phyloP scores from a whole-genome alignment of 2,888 invertebrate genomes.

The Phaedon cochleariae region DNA sequence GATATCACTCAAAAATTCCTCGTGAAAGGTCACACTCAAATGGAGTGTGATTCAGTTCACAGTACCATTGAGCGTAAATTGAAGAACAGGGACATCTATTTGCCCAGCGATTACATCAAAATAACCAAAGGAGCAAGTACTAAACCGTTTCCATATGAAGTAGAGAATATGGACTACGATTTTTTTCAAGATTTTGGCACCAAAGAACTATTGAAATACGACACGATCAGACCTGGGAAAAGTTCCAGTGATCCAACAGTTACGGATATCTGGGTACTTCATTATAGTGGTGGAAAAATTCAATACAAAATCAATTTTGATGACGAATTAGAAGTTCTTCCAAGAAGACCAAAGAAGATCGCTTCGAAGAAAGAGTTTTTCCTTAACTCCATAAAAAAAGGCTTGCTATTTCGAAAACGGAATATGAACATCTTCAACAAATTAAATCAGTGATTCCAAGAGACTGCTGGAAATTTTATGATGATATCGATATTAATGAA shows the following conservation, averaged over 20 bases:
- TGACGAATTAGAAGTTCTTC: constrained; percentile 8
- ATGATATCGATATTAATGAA: neutral
- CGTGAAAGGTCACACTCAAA: constrained; percentile 14
- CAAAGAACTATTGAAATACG: neutral
- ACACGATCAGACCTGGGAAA: constrained; percentile 1
- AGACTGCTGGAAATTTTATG: constrained; percentile 1
- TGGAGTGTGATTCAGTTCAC: constrained; percentile 19
- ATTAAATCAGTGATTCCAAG: neutral
- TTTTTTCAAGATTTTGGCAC: constrained; percentile 13
- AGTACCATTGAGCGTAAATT: constrained; percentile 3
- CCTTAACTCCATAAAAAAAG: neutral
- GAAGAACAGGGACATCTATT: constrained; percentile 6
- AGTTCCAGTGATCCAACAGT: constrained; percentile 10
- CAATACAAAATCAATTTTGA: constrained; percentile 15
- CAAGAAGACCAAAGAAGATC: constrained; percentile 12
- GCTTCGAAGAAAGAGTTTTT: neutral
- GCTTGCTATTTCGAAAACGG: neutral
- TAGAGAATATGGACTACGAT: constrained; percentile 1
- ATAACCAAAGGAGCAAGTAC: constrained; percentile 7
- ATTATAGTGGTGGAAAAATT: constrained; percentile 8
- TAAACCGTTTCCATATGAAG: constrained; percentile 10
- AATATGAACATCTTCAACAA: constrained; percentile 1
- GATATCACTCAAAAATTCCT: constrained; percentile 28
- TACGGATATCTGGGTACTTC: constrained; percentile 3
- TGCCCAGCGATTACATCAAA: constrained; percentile 12